Percentiles rank a stretch among this genome's conserved stretches.
Evolutionary conservation across 2,113 vertebrate genomes (phyloP).

Genomic region (Paradoxurus hermaphroditus): DNA sequence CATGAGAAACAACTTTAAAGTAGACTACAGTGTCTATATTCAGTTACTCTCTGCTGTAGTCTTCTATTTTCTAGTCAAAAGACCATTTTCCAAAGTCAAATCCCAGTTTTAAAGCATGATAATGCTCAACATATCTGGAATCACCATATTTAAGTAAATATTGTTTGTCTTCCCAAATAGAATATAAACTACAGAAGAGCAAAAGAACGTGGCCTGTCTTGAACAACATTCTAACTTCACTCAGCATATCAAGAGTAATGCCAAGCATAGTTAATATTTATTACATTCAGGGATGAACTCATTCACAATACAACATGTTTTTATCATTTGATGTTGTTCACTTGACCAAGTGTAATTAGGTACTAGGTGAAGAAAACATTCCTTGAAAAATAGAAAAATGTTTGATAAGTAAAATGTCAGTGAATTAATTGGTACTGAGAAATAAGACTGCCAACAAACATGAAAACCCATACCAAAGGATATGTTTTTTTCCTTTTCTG

Average conservation of each 20-base stretch:
- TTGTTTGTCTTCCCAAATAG: background rate
- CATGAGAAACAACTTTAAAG: background rate
- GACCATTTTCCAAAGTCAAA: background rate
- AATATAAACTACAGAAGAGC: background rate
- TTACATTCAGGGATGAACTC: background rate
- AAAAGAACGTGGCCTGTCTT: background rate
- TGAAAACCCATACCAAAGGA: background rate
- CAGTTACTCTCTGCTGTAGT: background rate
- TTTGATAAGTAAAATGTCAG: conserved; percentile 22
- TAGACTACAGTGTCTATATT: background rate
- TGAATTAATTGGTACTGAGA: conserved; percentile 38
- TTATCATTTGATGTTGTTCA: conserved; percentile 22
- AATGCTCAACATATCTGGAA: background rate
- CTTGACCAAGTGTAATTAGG: background rate
- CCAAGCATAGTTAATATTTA: conserved; percentile 10
- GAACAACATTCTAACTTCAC: background rate
- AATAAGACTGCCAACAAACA: background rate
- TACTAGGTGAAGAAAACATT: background rate
- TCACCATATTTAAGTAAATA: background rate
- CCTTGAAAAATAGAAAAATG: background rate
- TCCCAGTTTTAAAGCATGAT: background rate
- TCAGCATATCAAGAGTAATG: background rate
- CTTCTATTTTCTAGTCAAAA: background rate
- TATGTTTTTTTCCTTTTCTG: background rate
- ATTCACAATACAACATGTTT: background rate